Conservation (phyloP, 2,113 vertebrate genomes). For the Eurystomus gularis region DNA sequence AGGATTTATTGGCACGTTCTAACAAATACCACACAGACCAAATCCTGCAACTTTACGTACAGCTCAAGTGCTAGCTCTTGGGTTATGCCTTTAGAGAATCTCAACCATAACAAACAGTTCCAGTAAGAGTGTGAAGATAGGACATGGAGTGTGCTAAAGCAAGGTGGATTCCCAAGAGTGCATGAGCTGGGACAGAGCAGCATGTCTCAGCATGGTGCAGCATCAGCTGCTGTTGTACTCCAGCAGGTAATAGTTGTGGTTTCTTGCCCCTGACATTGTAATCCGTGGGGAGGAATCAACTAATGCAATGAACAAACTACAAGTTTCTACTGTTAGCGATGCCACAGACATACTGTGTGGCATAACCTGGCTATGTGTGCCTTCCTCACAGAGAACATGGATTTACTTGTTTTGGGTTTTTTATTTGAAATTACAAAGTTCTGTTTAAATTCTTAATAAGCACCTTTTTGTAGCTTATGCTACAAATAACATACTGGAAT, state of each 20-base stretch:
- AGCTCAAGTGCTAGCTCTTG: not conserved
- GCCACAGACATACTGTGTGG: not conserved
- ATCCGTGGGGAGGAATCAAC: not conserved
- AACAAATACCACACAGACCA: not conserved
- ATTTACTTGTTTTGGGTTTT: not conserved
- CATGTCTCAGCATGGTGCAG: not conserved
- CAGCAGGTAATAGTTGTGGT: rapidly evolving
- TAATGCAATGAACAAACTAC: not conserved
- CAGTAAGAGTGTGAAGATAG: not conserved
- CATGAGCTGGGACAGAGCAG: not conserved
- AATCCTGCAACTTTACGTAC: not conserved
- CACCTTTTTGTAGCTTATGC: not conserved
- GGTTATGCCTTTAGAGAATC: not conserved
- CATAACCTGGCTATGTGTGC: not conserved
- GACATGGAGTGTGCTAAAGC: not conserved
- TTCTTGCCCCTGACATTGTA: not conserved
- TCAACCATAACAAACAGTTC: not conserved
- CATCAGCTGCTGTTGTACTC: not conserved
- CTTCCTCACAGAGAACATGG: not conserved
- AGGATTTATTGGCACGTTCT: not conserved
- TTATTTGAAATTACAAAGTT: not conserved
- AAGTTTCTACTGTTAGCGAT: not conserved
- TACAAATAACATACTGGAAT: not conserved
- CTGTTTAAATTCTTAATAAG: not conserved
- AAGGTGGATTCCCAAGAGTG: not conserved